A percentile compares a stretch with the other conserved stretches of the same genome.
Conservation (phyloP, 2,888 invertebrate genomes). For the Unio pictorum region DNA sequence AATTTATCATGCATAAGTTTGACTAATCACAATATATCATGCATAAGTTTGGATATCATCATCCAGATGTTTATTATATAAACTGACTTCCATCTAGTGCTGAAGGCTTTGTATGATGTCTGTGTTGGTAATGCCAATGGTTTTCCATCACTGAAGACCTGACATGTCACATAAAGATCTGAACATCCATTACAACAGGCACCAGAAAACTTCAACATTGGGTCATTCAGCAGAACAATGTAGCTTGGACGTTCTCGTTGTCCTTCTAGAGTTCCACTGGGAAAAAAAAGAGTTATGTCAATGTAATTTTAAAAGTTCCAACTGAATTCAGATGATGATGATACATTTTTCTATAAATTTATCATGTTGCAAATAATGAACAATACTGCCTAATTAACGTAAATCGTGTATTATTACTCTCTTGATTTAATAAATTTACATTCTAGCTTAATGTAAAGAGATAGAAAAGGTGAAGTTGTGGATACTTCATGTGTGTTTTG, state of each 20-base stretch:
- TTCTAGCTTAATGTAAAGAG: too few species aligned
- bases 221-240: slow-evolving; percentile 88
- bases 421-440: too few species aligned
- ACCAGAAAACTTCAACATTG: slow-evolving; percentile 92
- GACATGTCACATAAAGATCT: slow-evolving; percentile 90
- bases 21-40: not conserved
- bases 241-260: slow-evolving; percentile 88
- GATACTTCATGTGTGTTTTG: too few species aligned
- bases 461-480: too few species aligned
- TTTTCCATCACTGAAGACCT: slow-evolving; percentile 85
- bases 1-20: not conserved
- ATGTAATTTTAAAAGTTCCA: not conserved
- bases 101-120: slow-evolving; percentile 93
- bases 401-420: too few species aligned
- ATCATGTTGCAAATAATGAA: too few species aligned
- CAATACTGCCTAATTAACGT: too few species aligned
- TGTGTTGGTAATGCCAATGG: slow-evolving; percentile 88
- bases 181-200: slow-evolving; percentile 88
- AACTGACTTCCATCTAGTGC: slow-evolving; percentile 91
- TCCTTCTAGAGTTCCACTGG: slow-evolving; percentile 93
- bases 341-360: too few species aligned
- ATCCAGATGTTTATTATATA: not conserved
- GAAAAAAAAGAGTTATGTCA: slow-evolving; percentile 40
- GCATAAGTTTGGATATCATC: not conserved
- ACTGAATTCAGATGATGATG: not conserved